These are phyloP conservation scores for Carterocephalus palaemon DNA, from an alignment of 2,888 invertebrate genomes.

Conservation along the genomic window DNA sequence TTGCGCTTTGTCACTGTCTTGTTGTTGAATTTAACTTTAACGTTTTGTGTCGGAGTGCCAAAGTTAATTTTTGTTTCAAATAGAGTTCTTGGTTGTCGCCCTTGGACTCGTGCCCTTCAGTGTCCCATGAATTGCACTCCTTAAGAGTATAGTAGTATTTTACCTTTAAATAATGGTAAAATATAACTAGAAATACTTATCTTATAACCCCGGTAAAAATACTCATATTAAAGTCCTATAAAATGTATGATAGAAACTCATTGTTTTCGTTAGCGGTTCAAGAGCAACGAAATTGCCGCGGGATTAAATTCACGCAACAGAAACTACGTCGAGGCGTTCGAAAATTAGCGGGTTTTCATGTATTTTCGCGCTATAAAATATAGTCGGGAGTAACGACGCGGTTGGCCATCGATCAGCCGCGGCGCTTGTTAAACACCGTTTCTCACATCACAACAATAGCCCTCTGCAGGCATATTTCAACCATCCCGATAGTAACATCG, in stretches of 20 bases:
- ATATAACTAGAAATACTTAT: too few relatives aligned
- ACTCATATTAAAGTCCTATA: too few relatives aligned
- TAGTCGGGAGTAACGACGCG: conserved; percentile 48
- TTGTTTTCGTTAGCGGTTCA: conserved; percentile 8
- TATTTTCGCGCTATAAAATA: conserved; percentile 61
- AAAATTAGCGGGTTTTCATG: conserved; percentile 55
- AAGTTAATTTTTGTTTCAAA: conserved; percentile 16
- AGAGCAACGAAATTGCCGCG: conserved; percentile 16
- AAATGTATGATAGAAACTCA: conserved; percentile 4
- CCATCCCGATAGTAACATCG: conserved; percentile 72
- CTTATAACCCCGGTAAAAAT: too few relatives aligned
- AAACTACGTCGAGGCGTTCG: conserved; percentile 23
- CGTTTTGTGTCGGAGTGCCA: neutral
- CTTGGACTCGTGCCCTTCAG: too few relatives aligned
- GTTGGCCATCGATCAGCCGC: conserved; percentile 64
- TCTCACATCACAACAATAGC: conserved; percentile 77
- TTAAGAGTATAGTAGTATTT: too few relatives aligned
- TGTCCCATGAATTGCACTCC: too few relatives aligned
- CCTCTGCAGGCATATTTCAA: conserved; percentile 74
- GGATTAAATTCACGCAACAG: conserved; percentile 21
- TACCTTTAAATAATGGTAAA: too few relatives aligned
- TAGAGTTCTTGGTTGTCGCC: too few relatives aligned
- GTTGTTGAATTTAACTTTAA: too few relatives aligned
- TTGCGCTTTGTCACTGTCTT: conserved; percentile 13
- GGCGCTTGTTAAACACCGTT: conserved; percentile 76